Evolutionary conservation across 2,797 vertebrate genomes (phyloP).

Genomic region (Prunella strophiata): DNA sequence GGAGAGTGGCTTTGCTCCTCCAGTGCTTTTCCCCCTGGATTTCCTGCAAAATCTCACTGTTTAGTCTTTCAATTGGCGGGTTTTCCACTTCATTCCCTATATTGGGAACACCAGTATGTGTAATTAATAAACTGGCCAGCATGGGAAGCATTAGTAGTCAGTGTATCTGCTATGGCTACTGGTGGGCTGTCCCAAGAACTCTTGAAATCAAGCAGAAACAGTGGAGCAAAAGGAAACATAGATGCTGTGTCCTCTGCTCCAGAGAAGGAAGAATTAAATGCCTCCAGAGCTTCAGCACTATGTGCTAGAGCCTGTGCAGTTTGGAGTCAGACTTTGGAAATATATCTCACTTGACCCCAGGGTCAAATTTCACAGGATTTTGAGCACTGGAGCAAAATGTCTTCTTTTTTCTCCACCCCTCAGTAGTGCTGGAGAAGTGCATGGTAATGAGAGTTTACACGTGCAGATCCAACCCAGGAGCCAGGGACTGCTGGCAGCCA

Average conservation of each 20-base stretch:
- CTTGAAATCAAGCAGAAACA: neutral
- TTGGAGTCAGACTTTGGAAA: neutral
- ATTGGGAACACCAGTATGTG: neutral
- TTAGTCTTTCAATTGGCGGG: neutral
- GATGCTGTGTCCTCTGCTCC: neutral
- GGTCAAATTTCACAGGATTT: neutral
- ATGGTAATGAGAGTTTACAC: neutral
- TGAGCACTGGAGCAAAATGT: neutral
- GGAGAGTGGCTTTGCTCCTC: neutral
- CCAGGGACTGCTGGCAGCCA: neutral
- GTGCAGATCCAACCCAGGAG: neutral
- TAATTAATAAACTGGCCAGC: neutral
- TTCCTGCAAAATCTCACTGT: neutral
- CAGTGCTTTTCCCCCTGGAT: accelerated
- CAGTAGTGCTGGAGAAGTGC: neutral
- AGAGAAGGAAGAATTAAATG: neutral
- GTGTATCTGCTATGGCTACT: neutral
- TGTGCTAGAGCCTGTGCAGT: neutral
- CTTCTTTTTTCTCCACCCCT: neutral
- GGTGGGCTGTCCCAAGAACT: neutral
- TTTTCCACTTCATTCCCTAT: neutral
- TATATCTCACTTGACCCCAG: neutral
- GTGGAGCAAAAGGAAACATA: neutral
- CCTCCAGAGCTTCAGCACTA: neutral
- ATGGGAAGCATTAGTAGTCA: neutral